Conservation (phyloP, 2,888 invertebrate species). For the Lithophane leautieri region DNA sequence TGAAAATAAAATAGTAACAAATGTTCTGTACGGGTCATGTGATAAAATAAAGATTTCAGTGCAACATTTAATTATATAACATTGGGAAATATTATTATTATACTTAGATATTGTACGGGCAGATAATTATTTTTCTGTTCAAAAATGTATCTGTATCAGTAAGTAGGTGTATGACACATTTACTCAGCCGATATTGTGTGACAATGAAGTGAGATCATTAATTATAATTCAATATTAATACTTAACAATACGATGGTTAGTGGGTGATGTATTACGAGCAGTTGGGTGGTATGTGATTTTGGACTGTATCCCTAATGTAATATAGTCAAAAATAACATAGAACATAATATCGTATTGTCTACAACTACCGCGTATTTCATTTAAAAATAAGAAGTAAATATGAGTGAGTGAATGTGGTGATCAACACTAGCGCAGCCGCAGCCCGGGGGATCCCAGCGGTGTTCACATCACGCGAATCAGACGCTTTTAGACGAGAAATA, state of each 20-base stretch:
- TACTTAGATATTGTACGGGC: conserved; percentile 24
- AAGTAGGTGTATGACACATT: conserved; percentile 76
- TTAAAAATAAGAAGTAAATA: conserved; percentile 52
- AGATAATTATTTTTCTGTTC: conserved; percentile 36
- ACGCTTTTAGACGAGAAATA: conserved; percentile 54
- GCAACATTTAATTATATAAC: conserved; percentile 46
- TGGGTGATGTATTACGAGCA: conserved; percentile 74
- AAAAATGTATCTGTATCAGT: conserved; percentile 52
- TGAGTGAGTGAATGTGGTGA: conserved; percentile 62
- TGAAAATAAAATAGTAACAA: conserved; percentile 32
- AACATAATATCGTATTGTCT: conserved; percentile 59
- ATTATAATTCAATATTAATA: conserved; percentile 87
- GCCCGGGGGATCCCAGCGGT: conserved; percentile 6
- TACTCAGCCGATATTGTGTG: conserved; percentile 83
- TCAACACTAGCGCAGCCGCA: conserved; percentile 56
- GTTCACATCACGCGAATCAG: conserved; percentile 29
- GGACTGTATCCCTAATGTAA: conserved; percentile 53
- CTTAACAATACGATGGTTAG: conserved; percentile 86
- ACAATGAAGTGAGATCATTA: conserved; percentile 89
- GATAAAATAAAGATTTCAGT: conserved; percentile 43
- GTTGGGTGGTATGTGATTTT: conserved; percentile 67
- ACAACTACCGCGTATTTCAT: conserved; percentile 60
- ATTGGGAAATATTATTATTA: conserved; percentile 35
- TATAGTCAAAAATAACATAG: conserved; percentile 67
- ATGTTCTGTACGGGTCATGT: conserved; percentile 38